Conservation (phyloP, 53 echinoderm and acorn worm genomes). For the Pentamera pediparva region DNA sequence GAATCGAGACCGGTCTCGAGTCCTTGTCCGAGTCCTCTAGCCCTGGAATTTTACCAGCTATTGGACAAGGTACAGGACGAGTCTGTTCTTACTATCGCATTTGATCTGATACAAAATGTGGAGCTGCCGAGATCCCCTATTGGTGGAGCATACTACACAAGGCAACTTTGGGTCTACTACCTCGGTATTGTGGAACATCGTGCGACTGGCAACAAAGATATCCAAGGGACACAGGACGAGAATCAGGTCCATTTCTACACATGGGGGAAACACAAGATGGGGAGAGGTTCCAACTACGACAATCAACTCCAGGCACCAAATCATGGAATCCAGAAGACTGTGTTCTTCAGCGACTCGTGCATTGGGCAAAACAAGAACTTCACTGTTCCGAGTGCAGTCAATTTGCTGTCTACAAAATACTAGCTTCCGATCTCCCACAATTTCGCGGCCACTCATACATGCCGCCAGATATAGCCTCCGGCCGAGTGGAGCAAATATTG, state of each 20-base stretch:
- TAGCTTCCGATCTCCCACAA: slow-evolving; percentile 15
- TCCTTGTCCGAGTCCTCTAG: too few relatives aligned
- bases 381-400: slow-evolving; percentile 15
- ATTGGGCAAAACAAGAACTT: slow-evolving; percentile 52
- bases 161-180: slow-evolving; percentile 53
- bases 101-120: slow-evolving; percentile 56
- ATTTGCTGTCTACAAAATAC: slow-evolving; percentile 1
- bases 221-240: slow-evolving; percentile 10
- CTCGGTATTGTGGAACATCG: slow-evolving; percentile 35
- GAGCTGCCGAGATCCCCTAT: slow-evolving; percentile 44
- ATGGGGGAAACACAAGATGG: slow-evolving; percentile 44
- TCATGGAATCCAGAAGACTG: slow-evolving; percentile 1
- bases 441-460: slow-evolving; percentile 42
- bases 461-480: slow-evolving; percentile 50
- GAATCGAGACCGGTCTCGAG: too few relatives aligned
- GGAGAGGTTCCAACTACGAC: slow-evolving; percentile 32
- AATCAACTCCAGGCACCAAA: background rate
- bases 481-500: slow-evolving; percentile 42
- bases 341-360: slow-evolving; percentile 44
- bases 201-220: too few relatives aligned
- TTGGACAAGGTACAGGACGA: slow-evolving; percentile 26
- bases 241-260: slow-evolving; percentile 40
- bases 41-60: slow-evolving; percentile 15
- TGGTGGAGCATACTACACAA: slow-evolving; percentile 46
- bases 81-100: slow-evolving; percentile 26